phyloP scores from a whole-genome alignment of 2,888 invertebrate genomes.

The Thecocarcelia acutangulata region DNA sequence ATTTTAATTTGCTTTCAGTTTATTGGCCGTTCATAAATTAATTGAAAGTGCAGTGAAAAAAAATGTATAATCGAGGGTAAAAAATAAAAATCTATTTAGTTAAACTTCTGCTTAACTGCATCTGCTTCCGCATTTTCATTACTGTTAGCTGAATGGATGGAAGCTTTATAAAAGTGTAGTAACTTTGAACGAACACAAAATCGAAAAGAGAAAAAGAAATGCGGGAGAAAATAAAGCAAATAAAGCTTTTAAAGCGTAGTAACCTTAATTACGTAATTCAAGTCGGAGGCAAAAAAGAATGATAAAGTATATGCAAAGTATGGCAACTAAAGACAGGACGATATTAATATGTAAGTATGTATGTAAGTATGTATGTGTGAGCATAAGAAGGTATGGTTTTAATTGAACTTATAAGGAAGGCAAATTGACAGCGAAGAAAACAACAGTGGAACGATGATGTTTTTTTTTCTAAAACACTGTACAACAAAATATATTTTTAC shows the following conservation, averaged over 20 bases:
- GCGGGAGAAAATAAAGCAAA: slow-evolving; percentile 30
- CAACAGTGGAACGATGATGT: background rate
- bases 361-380: too few species aligned
- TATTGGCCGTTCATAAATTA: slow-evolving; percentile 45
- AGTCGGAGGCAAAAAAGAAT: background rate
- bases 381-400: background rate
- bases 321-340: background rate
- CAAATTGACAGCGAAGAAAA: background rate
- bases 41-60: slow-evolving; percentile 33
- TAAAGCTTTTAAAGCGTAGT: slow-evolving; percentile 47
- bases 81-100: slow-evolving; percentile 41
- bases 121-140: slow-evolving; percentile 51
- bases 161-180: slow-evolving; percentile 7
- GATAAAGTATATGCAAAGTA: slow-evolving; percentile 6
- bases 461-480: slow-evolving; percentile 34
- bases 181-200: background rate
- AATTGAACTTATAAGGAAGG: slow-evolving; percentile 8
- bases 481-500: background rate
- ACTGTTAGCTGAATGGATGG: background rate
- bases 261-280: slow-evolving; percentile 46
- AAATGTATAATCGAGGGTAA: slow-evolving; percentile 7
- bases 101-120: slow-evolving; percentile 54
- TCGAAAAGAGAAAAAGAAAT: background rate
- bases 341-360: too few species aligned
- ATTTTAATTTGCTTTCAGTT: slow-evolving; percentile 12